These are phyloP conservation scores for Chloroclystis v-ata DNA, from an alignment of 2,888 invertebrate species.

Conservation along the genomic window DNA sequence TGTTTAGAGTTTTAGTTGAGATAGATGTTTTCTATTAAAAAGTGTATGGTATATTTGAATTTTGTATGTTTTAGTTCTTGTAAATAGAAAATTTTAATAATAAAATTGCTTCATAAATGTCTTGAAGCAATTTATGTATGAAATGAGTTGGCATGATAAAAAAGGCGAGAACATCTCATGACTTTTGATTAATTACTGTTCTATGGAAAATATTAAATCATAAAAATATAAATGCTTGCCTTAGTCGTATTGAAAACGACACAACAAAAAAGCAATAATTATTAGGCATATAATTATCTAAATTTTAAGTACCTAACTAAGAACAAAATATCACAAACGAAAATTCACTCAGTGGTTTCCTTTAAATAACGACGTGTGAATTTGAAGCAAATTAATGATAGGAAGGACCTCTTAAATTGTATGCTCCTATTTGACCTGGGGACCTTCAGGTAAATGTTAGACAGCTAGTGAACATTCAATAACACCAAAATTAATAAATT, in stretches of 20 bases:
- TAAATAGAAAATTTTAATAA: no score
- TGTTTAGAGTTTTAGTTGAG: slow-evolving; percentile 37
- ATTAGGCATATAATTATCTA: slow-evolving; percentile 30
- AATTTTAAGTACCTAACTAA: neutral
- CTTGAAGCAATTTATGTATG: slow-evolving; percentile 7
- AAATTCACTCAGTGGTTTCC: no score
- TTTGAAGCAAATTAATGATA: no score
- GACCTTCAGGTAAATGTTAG: no score
- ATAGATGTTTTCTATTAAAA: slow-evolving; percentile 30
- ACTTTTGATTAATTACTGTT: no score
- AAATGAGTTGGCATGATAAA: no score
- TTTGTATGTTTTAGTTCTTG: slow-evolving; percentile 35
- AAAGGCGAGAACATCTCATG: no score
- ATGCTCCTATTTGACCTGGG: no score
- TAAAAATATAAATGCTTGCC: neutral
- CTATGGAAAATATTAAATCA: no score
- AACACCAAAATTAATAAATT: neutral
- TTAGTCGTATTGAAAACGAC: slow-evolving; percentile 7
- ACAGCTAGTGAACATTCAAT: slow-evolving; percentile 7
- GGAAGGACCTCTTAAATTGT: no score
- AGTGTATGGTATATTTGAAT: slow-evolving; percentile 32
- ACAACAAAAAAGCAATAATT: slow-evolving; percentile 40
- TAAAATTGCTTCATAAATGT: slow-evolving; percentile 34
- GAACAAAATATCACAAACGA: no score
- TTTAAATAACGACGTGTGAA: slow-evolving; percentile 28